These are phyloP conservation scores for Australoheros facetus DNA, from an alignment of 2,797 vertebrate genomes.

Conservation along the genomic window DNA sequence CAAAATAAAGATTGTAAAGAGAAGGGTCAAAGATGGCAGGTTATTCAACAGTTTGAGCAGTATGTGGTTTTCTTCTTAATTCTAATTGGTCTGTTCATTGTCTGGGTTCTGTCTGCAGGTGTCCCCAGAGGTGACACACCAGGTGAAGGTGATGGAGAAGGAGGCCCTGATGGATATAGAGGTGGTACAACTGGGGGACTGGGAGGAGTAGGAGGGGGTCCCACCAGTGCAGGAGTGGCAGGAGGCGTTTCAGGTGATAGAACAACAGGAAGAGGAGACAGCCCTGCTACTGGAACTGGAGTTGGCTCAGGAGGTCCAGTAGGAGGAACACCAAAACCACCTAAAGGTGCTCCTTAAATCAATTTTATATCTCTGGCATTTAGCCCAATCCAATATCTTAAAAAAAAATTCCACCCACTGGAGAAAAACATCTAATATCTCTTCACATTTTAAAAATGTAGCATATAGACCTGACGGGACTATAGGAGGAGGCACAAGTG, in stretches of 20 bases:
- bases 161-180: constrained; percentile 66
- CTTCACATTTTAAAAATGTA: constrained; percentile 13
- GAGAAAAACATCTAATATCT: not conserved
- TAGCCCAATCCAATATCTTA: not conserved
- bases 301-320: constrained; percentile 37
- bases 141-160: constrained; percentile 76
- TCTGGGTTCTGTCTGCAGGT: constrained; percentile 47
- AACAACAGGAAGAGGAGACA: constrained; percentile 53
- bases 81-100: not conserved
- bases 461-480: constrained; percentile 39
- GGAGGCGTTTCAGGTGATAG: constrained; percentile 39
- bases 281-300: constrained; percentile 43
- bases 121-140: constrained; percentile 79
- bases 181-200: constrained; percentile 28
- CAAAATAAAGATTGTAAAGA: not conserved
- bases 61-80: not conserved
- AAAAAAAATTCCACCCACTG: not conserved
- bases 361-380: not conserved
- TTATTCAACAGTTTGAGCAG: too few relatives aligned
- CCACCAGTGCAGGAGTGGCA: constrained; percentile 15
- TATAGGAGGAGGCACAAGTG: constrained; percentile 38
- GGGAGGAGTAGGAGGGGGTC: constrained; percentile 44
- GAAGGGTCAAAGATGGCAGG: not conserved
- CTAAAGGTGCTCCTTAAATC: constrained; percentile 54
- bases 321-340: constrained; percentile 65